phyloP scores from a whole-genome alignment of 53 echinoderm and acorn worm species.

The Crossaster papposus region DNA sequence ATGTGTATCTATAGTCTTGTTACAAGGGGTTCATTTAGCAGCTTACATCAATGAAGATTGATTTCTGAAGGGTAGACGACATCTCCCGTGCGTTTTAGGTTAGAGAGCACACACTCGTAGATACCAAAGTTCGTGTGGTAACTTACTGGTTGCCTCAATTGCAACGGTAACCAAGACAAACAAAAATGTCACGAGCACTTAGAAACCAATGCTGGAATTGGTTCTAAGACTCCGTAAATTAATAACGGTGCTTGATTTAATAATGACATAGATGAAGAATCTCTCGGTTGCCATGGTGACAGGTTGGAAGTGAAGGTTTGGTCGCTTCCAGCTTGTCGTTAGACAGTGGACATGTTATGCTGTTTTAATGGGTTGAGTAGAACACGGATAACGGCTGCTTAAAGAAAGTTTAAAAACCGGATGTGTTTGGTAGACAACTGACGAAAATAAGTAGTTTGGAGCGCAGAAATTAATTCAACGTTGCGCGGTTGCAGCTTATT shows the following conservation, averaged over 20 bases:
- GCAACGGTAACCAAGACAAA: background rate
- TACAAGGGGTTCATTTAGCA: background rate
- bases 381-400: constrained; percentile 12
- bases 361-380: constrained; percentile 13
- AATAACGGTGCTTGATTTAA: constrained; percentile 45
- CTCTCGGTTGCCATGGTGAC: constrained; percentile 24
- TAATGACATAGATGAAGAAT: constrained; percentile 33
- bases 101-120: constrained; percentile 11
- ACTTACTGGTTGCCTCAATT: constrained; percentile 20
- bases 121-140: constrained; percentile 43
- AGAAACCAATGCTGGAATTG: constrained; percentile 15
- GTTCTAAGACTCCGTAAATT: constrained; percentile 17
- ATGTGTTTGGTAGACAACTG: constrained; percentile 2
- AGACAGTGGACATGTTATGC: background rate
- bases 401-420: background rate
- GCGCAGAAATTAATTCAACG: background rate
- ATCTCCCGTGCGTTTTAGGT: background rate
- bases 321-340: background rate
- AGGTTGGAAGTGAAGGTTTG: background rate
- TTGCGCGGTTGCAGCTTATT: background rate
- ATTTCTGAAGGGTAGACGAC: constrained; percentile 10
- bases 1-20: too few species aligned
- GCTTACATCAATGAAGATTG: background rate
- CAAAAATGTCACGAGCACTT: background rate
- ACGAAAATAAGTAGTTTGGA: background rate